These are phyloP conservation scores for Dicyrtomina minuta DNA, from an alignment of 2,888 invertebrate species.

Conservation along the genomic window DNA sequence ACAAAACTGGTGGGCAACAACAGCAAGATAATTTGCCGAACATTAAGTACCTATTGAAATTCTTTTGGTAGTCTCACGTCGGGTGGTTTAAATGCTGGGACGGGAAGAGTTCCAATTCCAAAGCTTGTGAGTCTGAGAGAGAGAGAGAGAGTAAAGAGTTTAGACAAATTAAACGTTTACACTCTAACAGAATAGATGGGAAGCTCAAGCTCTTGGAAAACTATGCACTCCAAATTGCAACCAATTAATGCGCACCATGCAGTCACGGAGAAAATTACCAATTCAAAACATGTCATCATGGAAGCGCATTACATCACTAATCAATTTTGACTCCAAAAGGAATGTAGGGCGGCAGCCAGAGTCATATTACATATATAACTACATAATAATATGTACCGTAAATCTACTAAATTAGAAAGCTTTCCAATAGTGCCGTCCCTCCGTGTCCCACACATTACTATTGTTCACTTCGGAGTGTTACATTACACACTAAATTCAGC, in stretches of 20 bases:
- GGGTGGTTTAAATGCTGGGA: background rate
- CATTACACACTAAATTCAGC: too few relatives aligned
- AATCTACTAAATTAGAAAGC: too few relatives aligned
- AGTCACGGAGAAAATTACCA: conserved; percentile 30
- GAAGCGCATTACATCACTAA: conserved; percentile 24
- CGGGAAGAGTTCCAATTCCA: background rate
- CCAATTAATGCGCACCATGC: conserved; percentile 25
- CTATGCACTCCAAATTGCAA: conserved; percentile 3
- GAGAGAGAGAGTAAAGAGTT: background rate
- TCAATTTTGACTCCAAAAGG: conserved; percentile 17
- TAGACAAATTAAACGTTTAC: conserved; percentile 1
- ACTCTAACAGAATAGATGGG: background rate
- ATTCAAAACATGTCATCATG: conserved; percentile 29
- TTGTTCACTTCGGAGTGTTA: too few relatives aligned
- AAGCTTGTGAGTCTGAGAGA: too few relatives aligned
- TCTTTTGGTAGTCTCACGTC: too few relatives aligned
- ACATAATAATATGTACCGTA: too few relatives aligned
- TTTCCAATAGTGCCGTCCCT: too few relatives aligned
- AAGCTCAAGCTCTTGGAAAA: conserved; percentile 12
- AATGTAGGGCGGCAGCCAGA: background rate
- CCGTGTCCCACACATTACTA: too few relatives aligned
- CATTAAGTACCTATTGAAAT: too few relatives aligned
- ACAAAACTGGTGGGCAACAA: background rate
- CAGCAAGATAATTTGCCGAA: background rate
- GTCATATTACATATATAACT: too few relatives aligned